These are phyloP conservation scores for Suricata suricatta DNA, from an alignment of 2,113 vertebrate genomes.

Conservation along the genomic window DNA sequence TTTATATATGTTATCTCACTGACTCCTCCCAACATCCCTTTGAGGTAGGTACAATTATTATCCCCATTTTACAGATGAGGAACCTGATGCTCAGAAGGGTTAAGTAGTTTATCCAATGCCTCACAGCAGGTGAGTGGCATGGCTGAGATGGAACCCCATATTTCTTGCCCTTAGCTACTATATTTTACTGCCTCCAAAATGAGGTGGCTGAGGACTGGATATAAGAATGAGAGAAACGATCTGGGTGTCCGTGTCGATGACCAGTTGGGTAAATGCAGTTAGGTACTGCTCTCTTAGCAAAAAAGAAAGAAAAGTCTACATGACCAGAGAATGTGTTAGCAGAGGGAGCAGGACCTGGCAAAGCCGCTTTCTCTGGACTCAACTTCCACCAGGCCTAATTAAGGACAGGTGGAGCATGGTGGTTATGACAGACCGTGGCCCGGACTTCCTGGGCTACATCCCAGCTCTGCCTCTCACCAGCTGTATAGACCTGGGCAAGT, in stretches of 20 bases:
- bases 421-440: background rate
- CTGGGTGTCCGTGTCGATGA: background rate
- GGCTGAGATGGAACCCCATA: background rate
- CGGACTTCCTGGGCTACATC: background rate
- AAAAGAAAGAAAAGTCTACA: background rate
- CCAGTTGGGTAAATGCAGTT: background rate
- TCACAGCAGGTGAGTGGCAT: background rate
- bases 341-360: background rate
- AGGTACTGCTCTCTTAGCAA: background rate
- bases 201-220: background rate
- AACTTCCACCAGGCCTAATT: background rate
- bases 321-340: background rate
- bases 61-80: background rate
- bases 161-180: background rate
- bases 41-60: background rate
- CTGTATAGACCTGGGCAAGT: background rate
- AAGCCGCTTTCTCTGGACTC: background rate
- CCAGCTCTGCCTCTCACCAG: background rate
- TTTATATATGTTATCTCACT: background rate
- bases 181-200: conserved; percentile 28
- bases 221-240: background rate
- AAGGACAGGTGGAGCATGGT: background rate
- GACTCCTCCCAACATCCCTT: background rate
- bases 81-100: background rate
- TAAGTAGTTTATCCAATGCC: background rate